Evolutionary conservation across 1,140 invertebrate species (phyloP), one percentile per base, ranked within the genome.

Genomic region (Lethrus apterus): DNA sequence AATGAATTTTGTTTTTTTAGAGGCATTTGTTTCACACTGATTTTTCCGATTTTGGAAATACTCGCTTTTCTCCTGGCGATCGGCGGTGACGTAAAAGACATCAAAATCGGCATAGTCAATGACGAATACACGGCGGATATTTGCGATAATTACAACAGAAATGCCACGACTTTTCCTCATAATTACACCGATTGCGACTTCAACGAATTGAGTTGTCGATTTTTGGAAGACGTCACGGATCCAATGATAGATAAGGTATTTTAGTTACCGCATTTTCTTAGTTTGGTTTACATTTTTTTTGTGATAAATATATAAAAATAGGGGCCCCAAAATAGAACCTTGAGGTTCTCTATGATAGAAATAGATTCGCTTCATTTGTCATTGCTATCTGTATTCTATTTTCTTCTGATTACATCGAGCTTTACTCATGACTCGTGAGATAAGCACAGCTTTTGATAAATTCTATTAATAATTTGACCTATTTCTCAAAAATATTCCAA

Each of bases 11-110:
- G 14, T 20, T 38, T 58, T 71, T 73, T 35, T 65, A 89, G 86
- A 2, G 79, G 84, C 4, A 67, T 90, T 7, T 59, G 84, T 43
- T 94, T 93, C 62, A 80, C 89, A 41, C 70, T 92, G 17, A 51
- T 89, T 18, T 80, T 94, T 51, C 91, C 92, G 1, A 69, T 89
- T 2, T 62, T 92, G 5, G 80, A 93, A 74, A 71, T 86, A n/a
- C 67, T 79, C 3, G 68, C 84, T 1, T 93, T 93, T 63, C 86
- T 90, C 66, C 53, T 83, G 20, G 79, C 86, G 9, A 80, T 93
- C 36, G 90, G 90, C 4, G 73, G 77, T 17, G 83, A 90, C 51
- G 86, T 88, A 0, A 76, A 74, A 43, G 74, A 79, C 26, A 68
- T 93, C 0, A 68, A 70, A 10, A 54, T 94, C 9, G 89, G 78